Conservation (phyloP, 2,113 vertebrate genomes). For the Oxygymnocypris stewartii region DNA sequence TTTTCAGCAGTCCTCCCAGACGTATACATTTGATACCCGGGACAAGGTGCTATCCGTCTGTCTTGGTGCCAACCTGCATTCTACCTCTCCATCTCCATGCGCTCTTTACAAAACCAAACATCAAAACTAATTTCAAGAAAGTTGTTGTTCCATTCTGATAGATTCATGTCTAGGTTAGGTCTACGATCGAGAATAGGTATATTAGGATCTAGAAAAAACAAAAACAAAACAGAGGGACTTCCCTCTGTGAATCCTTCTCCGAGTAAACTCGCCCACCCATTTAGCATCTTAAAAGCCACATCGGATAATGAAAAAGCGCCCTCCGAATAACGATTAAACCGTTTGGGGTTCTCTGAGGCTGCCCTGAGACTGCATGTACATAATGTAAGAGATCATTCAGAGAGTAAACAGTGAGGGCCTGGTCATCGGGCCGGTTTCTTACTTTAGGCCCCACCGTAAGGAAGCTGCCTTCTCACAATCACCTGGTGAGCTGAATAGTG, state of each 20-base stretch:
- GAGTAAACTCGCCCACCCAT: slow-evolving; percentile 2
- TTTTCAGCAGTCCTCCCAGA: slow-evolving; percentile 56
- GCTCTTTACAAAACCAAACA: slow-evolving; percentile 3
- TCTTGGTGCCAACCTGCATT: slow-evolving; percentile 44
- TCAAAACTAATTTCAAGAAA: neutral
- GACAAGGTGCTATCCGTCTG: slow-evolving; percentile 40
- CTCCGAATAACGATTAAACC: neutral
- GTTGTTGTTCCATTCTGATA: neutral
- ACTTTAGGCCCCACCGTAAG: slow-evolving; percentile 35
- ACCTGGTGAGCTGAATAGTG: neutral
- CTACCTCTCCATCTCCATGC: slow-evolving; percentile 42
- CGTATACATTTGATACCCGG: slow-evolving; percentile 43
- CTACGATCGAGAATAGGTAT: neutral
- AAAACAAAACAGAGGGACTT: neutral
- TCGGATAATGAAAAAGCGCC: neutral
- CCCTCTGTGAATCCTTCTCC: neutral
- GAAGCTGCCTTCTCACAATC: slow-evolving; percentile 50
- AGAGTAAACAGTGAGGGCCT: slow-evolving; percentile 52
- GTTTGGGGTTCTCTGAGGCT: slow-evolving; percentile 47
- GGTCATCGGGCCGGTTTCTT: slow-evolving; percentile 22
- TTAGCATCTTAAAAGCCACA: slow-evolving; percentile 11
- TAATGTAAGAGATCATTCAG: slow-evolving; percentile 40
- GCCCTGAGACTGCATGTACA: slow-evolving; percentile 54
- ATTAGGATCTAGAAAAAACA: neutral
- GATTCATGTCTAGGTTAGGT: neutral